phyloP scores from a whole-genome alignment of 2,113 vertebrate genomes.

The Pollimyrus isidori region DNA sequence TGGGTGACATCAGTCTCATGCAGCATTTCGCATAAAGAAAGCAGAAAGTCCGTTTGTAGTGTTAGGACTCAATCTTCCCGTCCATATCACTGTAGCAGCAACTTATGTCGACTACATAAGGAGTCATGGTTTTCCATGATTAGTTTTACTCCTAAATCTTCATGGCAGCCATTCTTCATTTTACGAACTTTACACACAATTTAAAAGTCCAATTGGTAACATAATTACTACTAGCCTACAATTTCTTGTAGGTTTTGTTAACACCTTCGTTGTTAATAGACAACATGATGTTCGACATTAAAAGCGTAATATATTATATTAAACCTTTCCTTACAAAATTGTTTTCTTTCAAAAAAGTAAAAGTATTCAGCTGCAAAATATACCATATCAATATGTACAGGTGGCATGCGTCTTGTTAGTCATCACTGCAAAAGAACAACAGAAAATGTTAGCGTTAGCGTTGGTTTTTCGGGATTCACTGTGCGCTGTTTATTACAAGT shows the following conservation, averaged over 20 bases:
- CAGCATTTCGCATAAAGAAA: slow-evolving; percentile 33
- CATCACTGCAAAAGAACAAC: slow-evolving; percentile 79
- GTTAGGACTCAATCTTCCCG: slow-evolving; percentile 1
- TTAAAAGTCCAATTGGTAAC: slow-evolving; percentile 13
- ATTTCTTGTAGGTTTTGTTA: slow-evolving; percentile 1
- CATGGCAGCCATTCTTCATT: slow-evolving; percentile 9
- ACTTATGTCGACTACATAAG: slow-evolving; percentile 35
- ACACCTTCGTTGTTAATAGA: slow-evolving; percentile 20
- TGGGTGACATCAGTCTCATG: slow-evolving; percentile 36
- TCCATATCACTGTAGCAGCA: slow-evolving; percentile 41
- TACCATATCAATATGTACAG: slow-evolving; percentile 80
- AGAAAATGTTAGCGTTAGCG: slow-evolving; percentile 19
- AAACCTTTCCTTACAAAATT: slow-evolving; percentile 65
- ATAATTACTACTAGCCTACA: not conserved
- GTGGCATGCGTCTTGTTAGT: slow-evolving; percentile 65
- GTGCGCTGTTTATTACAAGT: not conserved
- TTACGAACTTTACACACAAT: not conserved
- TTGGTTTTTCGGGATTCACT: not conserved
- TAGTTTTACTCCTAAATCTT: not conserved
- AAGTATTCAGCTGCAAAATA: slow-evolving; percentile 68
- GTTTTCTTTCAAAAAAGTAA: slow-evolving; percentile 39
- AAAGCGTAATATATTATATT: slow-evolving; percentile 86
- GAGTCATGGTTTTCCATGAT: not conserved
- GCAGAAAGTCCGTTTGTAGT: slow-evolving; percentile 42
- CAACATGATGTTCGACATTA: slow-evolving; percentile 24